Evolutionary conservation across 2,113 vertebrate species (phyloP).

Genomic region (Lampris megalopsis): DNA sequence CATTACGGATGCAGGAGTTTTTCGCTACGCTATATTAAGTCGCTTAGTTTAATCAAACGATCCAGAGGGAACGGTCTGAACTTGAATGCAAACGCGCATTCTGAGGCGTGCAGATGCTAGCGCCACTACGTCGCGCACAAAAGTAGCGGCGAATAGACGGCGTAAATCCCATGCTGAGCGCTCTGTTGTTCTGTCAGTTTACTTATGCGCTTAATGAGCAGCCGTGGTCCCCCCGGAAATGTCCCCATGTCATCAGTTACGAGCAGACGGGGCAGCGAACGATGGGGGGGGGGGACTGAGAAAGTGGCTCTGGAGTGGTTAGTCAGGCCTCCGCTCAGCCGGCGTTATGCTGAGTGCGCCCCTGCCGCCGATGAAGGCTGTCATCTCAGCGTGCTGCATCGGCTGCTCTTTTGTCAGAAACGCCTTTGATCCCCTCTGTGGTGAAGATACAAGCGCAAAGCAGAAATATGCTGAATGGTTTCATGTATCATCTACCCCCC

Average conservation of each 20-base stretch:
- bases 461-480: slow-evolving; percentile 75
- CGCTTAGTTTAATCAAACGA: slow-evolving; percentile 53
- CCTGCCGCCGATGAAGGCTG: slow-evolving; percentile 61
- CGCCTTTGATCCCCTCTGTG: slow-evolving; percentile 68
- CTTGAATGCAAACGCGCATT: slow-evolving; percentile 46
- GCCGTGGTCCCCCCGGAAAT: slow-evolving; percentile 34
- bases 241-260: slow-evolving; percentile 73
- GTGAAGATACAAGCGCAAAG: slow-evolving; percentile 67
- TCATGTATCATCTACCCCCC: slow-evolving; percentile 63
- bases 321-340: slow-evolving; percentile 69
- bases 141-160: slow-evolving; percentile 29
- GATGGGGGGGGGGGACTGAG: slow-evolving; percentile 39
- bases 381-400: slow-evolving; percentile 71
- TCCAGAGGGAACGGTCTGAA: slow-evolving; percentile 34
- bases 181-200: slow-evolving; percentile 58
- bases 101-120: slow-evolving; percentile 52
- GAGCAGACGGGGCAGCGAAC: slow-evolving; percentile 33
- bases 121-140: slow-evolving; percentile 8
- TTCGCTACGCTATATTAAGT: slow-evolving; percentile 37
- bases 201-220: slow-evolving; percentile 67
- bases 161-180: slow-evolving; percentile 47
- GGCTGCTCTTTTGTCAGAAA: slow-evolving; percentile 72
- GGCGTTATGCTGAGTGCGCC: slow-evolving; percentile 67
- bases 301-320: slow-evolving; percentile 65
- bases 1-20: slow-evolving; percentile 42